Percentiles rank a stretch among this genome's conserved stretches.
Evolutionary conservation across 2,113 vertebrate genomes (phyloP).

Genomic region (Orycteropus afer): DNA sequence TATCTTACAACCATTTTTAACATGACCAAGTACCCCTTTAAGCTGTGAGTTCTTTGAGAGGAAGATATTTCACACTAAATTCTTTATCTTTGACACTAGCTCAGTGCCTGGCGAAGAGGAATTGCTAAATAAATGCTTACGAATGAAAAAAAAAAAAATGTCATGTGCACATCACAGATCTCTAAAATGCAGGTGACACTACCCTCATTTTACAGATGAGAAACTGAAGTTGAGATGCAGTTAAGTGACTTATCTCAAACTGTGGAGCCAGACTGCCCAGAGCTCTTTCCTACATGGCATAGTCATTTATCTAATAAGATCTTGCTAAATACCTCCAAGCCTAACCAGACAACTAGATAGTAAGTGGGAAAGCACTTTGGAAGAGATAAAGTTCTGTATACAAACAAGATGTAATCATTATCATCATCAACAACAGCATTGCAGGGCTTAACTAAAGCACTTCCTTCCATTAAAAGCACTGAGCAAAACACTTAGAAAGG

Average conservation of each 20-base stretch:
- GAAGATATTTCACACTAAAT: constrained; percentile 7
- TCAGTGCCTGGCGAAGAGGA: not conserved
- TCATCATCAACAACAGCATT: not conserved
- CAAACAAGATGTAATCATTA: constrained; percentile 54
- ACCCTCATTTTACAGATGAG: constrained; percentile 58
- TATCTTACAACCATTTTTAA: not conserved
- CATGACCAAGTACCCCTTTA: not conserved
- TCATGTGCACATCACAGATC: not conserved
- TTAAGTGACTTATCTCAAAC: not conserved
- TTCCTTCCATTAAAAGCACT: constrained; percentile 59
- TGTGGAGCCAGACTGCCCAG: not conserved
- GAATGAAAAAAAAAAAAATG: not conserved
- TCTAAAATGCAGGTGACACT: not conserved
- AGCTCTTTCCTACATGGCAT: not conserved
- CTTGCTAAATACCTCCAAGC: constrained; percentile 45
- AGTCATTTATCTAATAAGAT: not conserved
- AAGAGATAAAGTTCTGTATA: constrained; percentile 52
- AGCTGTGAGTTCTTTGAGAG: not conserved
- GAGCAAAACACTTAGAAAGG: constrained; percentile 40
- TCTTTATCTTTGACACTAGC: not conserved
- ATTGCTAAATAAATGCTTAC: not conserved
- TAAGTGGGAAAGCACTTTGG: constrained; percentile 58
- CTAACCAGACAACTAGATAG: constrained; percentile 37
- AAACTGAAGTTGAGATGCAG: not conserved
- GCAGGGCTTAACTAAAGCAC: constrained; percentile 67